These are phyloP conservation scores for Sisyra terminalis DNA, from an alignment of 2,888 invertebrate genomes.

Conservation along the genomic window DNA sequence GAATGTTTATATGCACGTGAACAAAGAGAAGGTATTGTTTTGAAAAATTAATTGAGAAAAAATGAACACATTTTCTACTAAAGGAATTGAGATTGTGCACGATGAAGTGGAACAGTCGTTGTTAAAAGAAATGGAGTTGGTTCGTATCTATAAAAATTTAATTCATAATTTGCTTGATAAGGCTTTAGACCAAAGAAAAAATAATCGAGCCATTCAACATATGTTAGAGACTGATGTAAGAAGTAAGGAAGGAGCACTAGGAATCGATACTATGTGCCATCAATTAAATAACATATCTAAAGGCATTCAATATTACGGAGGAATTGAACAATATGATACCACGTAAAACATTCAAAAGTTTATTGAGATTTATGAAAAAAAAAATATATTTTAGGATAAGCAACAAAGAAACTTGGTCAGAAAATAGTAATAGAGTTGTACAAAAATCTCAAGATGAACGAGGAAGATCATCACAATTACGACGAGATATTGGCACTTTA, in stretches of 20 bases:
- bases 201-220: constrained; percentile 66
- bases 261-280: constrained; percentile 73
- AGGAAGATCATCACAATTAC: constrained; percentile 59
- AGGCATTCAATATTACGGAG: constrained; percentile 73
- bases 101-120: constrained; percentile 78
- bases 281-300: constrained; percentile 65
- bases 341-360: too few relatives aligned
- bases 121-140: constrained; percentile 66
- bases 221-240: constrained; percentile 77
- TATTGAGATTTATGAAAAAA: too few relatives aligned
- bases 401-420: constrained; percentile 68
- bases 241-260: constrained; percentile 76
- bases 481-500: constrained; percentile 60
- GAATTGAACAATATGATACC: constrained; percentile 76
- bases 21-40: constrained; percentile 65
- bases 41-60: too few relatives aligned
- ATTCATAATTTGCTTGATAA: constrained; percentile 58
- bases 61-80: too few relatives aligned
- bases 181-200: constrained; percentile 43
- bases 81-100: constrained; percentile 78
- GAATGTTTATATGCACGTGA: constrained; percentile 88
- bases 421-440: constrained; percentile 58
- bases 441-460: constrained; percentile 69
- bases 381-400: constrained; percentile 35
- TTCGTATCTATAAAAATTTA: constrained; percentile 63